These are phyloP conservation scores for Haemorhous mexicanus DNA, from an alignment of 2,113 vertebrate species.

Conservation along the genomic window DNA sequence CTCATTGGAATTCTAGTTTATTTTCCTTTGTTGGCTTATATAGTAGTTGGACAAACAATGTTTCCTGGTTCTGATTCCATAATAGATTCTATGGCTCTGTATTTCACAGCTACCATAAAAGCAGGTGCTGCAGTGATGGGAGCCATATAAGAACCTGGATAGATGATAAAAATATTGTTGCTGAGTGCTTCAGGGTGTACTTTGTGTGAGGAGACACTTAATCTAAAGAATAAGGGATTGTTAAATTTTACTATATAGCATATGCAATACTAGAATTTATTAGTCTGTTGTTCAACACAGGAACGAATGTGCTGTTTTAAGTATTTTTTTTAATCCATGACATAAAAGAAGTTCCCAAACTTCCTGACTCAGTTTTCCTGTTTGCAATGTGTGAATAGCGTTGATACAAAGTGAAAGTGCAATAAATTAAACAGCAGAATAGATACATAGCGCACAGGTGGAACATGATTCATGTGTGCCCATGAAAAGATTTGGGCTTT, in stretches of 20 bases:
- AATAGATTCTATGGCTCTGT: not conserved
- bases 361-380: not conserved
- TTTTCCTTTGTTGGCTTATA: not conserved
- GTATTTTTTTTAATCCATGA: not conserved
- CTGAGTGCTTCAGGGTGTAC: not conserved
- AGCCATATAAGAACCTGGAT: not conserved
- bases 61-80: not conserved
- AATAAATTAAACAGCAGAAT: not conserved
- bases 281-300: not conserved
- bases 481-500: not conserved
- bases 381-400: not conserved
- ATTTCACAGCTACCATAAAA: conserved; percentile 37
- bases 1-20: not conserved
- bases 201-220: conserved; percentile 31
- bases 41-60: not conserved
- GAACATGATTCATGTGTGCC: not conserved
- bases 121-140: conserved; percentile 5
- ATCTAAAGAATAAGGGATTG: conserved; percentile 47
- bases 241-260: conserved; percentile 54
- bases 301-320: not conserved
- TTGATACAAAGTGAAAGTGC: not conserved
- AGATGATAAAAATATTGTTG: conserved; percentile 34
- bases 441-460: not conserved
- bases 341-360: not conserved
- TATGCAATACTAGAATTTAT: conserved; percentile 43